phyloP scores from a whole-genome alignment of 2,113 vertebrate species.

The Tetrao urogallus region DNA sequence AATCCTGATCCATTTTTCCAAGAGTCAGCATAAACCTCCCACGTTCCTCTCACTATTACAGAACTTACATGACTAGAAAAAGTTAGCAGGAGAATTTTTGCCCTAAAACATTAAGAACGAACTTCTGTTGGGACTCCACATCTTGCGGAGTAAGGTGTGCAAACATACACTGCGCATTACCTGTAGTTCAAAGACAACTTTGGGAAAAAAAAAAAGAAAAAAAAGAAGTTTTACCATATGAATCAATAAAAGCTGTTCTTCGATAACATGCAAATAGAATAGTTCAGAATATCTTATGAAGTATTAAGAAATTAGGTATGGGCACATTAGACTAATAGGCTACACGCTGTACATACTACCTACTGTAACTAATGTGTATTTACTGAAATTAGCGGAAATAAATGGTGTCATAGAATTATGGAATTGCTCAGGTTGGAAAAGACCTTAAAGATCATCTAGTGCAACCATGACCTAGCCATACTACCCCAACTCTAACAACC shows the following conservation, averaged over 20 bases:
- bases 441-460: too few species aligned
- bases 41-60: not conserved
- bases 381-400: not conserved
- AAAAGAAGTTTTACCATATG: not conserved
- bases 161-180: not conserved
- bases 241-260: not conserved
- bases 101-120: not conserved
- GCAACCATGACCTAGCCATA: too few species aligned
- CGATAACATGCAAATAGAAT: not conserved
- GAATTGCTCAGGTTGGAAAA: too few species aligned
- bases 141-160: not conserved
- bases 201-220: not conserved
- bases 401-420: too few species aligned
- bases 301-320: not conserved
- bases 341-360: not conserved
- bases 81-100: not conserved
- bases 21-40: not conserved
- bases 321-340: not conserved
- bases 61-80: not conserved
- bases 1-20: not conserved
- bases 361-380: not conserved
- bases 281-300: not conserved
- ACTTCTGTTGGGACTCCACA: not conserved
- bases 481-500: too few species aligned
- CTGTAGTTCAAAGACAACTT: not conserved